Percentiles rank a stretch among this genome's conserved stretches.
Conservation (phyloP, 1,140 invertebrate genomes). For the Eupeodes corollae region DNA sequence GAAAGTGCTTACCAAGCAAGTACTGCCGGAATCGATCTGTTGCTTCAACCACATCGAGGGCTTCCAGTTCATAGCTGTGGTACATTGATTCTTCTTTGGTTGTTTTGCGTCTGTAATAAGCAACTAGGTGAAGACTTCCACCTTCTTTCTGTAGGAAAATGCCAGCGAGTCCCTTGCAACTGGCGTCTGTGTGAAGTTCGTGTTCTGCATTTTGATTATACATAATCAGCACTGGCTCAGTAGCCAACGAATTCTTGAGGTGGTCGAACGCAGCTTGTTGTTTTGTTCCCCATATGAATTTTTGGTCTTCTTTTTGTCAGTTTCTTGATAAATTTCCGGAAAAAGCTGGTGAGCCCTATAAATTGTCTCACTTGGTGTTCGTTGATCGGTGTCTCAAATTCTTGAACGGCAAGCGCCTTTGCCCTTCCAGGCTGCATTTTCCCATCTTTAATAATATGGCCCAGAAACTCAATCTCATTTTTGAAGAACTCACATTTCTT, state of each 20-base stretch:
- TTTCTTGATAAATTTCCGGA: slow-evolving; percentile 14
- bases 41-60: slow-evolving; percentile 35
- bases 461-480: slow-evolving; percentile 9
- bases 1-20: slow-evolving; percentile 30
- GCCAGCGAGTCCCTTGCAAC: neutral
- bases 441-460: slow-evolving; percentile 4
- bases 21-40: slow-evolving; percentile 34
- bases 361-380: slow-evolving; percentile 6
- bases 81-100: slow-evolving; percentile 31
- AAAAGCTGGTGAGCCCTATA: slow-evolving; percentile 18
- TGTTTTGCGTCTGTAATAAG: slow-evolving; percentile 23
- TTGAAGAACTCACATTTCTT: slow-evolving; percentile 37
- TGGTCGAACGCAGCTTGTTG: slow-evolving; percentile 17
- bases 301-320: slow-evolving; percentile 8
- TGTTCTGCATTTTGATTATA: slow-evolving; percentile 12
- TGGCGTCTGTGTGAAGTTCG: slow-evolving; percentile 27
- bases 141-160: slow-evolving; percentile 5
- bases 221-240: slow-evolving; percentile 9
- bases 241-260: slow-evolving; percentile 21
- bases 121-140: neutral
- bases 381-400: slow-evolving; percentile 6
- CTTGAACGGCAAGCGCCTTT: slow-evolving; percentile 11
- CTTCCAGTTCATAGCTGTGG: slow-evolving; percentile 37
- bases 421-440: slow-evolving; percentile 7
- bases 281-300: slow-evolving; percentile 18